Percentiles rank a stretch among this genome's conserved stretches.
Conservation (phyloP, 2,888 invertebrate genomes). For the Melinaea marsaeus region DNA sequence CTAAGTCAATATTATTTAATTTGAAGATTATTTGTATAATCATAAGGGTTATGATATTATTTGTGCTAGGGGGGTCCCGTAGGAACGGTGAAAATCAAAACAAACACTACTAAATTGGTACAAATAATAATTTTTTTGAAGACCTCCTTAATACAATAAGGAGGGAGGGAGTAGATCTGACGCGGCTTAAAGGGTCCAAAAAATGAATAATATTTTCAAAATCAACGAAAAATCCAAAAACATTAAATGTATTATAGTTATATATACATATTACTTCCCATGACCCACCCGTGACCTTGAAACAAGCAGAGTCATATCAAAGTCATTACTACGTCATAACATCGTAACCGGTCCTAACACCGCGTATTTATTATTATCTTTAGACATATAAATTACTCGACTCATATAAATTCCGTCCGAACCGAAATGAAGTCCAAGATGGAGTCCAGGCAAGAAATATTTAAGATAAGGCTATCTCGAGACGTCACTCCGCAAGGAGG, state of each 20-base stretch:
- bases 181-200: no score
- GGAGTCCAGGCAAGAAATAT: conserved; percentile 39
- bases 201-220: no score
- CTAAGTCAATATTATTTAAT: conserved; percentile 51
- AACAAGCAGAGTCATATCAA: no score
- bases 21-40: conserved; percentile 6
- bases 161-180: no score
- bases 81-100: not conserved
- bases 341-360: no score
- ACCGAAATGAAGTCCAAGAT: conserved; percentile 32
- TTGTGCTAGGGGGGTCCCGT: not conserved
- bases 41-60: conserved; percentile 4
- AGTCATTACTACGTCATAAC: no score
- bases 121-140: no score
- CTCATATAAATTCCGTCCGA: conserved; percentile 18
- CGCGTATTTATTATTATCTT: not conserved
- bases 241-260: no score
- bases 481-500: conserved; percentile 41
- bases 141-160: no score
- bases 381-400: not conserved
- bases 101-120: not conserved
- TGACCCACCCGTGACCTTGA: no score
- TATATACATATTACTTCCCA: no score
- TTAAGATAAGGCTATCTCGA: conserved; percentile 41
- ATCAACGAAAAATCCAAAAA: no score